Conservation (phyloP, 2,113 vertebrate genomes). For the Regulus satrapa region DNA sequence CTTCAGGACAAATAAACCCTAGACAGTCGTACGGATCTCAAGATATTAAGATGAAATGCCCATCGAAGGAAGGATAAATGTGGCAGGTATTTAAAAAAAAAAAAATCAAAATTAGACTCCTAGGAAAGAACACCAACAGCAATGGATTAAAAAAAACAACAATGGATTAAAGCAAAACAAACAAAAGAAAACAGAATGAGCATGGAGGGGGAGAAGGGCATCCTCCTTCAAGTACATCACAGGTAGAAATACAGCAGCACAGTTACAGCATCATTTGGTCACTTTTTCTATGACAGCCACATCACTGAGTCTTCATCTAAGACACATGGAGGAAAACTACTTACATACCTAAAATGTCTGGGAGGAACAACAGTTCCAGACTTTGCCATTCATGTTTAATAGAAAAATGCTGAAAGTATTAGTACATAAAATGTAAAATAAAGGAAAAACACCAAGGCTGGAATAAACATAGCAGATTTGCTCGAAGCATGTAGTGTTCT, state of each 20-base stretch:
- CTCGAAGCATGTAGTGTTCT: not conserved
- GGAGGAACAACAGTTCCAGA: not conserved
- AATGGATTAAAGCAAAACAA: not conserved
- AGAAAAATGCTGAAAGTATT: not conserved
- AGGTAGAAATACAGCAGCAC: conserved; percentile 54
- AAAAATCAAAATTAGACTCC: not conserved
- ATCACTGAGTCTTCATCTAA: conserved; percentile 8
- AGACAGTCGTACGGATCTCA: conserved; percentile 33
- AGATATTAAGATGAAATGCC: conserved; percentile 25
- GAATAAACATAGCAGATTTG: not conserved
- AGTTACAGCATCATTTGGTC: conserved; percentile 39
- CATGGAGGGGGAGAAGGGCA: not conserved
- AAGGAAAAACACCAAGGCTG: not conserved
- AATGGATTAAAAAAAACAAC: not conserved
- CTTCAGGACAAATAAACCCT: conserved; percentile 51
- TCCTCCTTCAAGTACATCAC: conserved; percentile 62
- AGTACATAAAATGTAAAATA: not conserved
- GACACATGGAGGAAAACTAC: conserved; percentile 46
- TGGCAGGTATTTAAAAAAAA: not conserved
- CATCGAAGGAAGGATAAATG: conserved; percentile 25
- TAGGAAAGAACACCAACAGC: not conserved
- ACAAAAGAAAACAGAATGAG: not conserved
- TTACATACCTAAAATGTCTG: conserved; percentile 2
- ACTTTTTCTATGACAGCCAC: conserved; percentile 20
- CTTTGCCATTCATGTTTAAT: not conserved